Base-by-base conservation (phyloP, 2,888 invertebrate species). In the Apocheima hispidaria region DNA sequence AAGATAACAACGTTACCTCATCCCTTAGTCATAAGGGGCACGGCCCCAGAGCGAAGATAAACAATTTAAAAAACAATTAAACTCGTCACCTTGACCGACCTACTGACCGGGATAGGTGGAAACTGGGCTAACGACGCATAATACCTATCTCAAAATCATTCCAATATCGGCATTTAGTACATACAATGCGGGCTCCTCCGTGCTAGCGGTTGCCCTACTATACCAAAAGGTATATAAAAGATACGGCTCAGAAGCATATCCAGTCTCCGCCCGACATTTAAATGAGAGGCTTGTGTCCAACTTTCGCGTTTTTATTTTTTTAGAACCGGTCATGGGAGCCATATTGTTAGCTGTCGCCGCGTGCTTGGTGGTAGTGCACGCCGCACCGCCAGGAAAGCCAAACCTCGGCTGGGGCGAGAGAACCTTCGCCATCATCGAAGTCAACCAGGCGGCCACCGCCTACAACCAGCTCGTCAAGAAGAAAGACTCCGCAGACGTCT, bases 181-280 rank as follows among this genome's bases (percentile, higher is more conserved):
- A 55, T 20, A 87, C 61, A 62, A 62, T 85, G 83, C 87, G 83
- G 85, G 85, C 84, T 81, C 77, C 84, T 74, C 75, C 48, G 40
- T 76, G 79, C 73, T 89, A 91, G 90, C 92, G 92, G 92, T 91
- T 90, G 92, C 82, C 92, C 92, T 89, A 92, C 90, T 80, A 85
- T 87, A 77, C 79, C 67, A 76, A 59, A n/a, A 72, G 74, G 80
- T 90, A 92, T 92, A 92, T 91, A 92, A 87, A 86, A 84, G 86
- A 88, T 81, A 84, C 80, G 79, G 68, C 71, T 23, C 69, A 73
- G 81, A 78, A 85, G 78, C 83, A 83, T 70, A 77, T 80, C 84
- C 89, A 92, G 92, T 92, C 75, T 73, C 74, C 65, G 77, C 70
- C 73, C 79, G 78, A 68, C 87, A 81, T 82, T 86, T 83, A 73